Evolutionary conservation across 2,888 invertebrate species (phyloP).

Genomic region (Chrysopilus asiliformis): DNA sequence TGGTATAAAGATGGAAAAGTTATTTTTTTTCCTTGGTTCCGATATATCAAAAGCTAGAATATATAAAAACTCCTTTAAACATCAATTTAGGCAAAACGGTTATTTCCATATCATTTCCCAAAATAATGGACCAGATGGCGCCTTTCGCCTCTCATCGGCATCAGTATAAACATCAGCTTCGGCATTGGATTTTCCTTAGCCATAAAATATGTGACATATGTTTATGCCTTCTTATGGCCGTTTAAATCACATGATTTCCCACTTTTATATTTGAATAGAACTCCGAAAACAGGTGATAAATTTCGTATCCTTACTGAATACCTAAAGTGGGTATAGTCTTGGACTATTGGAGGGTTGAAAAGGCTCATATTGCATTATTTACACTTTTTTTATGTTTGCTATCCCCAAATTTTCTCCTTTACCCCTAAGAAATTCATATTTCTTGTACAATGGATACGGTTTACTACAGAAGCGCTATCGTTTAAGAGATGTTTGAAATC

Average conservation of each 20-base stretch:
- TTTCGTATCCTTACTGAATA: conserved; percentile 5
- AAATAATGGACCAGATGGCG: conserved; percentile 11
- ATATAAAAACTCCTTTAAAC: background rate
- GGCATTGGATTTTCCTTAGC: background rate
- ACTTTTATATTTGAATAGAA: background rate
- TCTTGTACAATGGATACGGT: no score
- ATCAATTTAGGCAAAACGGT: conserved; percentile 4
- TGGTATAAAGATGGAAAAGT: no score
- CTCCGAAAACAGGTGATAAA: conserved; percentile 6
- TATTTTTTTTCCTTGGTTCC: no score
- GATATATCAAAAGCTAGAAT: no score
- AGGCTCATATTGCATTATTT: background rate
- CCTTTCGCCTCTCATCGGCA: background rate
- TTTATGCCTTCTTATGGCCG: conserved; percentile 3
- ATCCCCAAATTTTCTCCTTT: no score
- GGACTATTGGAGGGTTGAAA: background rate
- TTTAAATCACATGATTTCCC: background rate
- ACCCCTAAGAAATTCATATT: no score
- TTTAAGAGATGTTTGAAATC: no score
- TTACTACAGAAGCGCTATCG: no score
- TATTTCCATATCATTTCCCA: conserved; percentile 11
- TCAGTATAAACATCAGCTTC: background rate
- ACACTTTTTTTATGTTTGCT: background rate
- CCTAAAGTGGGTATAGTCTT: background rate
- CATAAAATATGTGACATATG: conserved; percentile 11